These are phyloP conservation scores for Mycalesis mineus DNA, from an alignment of 2,888 invertebrate genomes.

Conservation along the genomic window DNA sequence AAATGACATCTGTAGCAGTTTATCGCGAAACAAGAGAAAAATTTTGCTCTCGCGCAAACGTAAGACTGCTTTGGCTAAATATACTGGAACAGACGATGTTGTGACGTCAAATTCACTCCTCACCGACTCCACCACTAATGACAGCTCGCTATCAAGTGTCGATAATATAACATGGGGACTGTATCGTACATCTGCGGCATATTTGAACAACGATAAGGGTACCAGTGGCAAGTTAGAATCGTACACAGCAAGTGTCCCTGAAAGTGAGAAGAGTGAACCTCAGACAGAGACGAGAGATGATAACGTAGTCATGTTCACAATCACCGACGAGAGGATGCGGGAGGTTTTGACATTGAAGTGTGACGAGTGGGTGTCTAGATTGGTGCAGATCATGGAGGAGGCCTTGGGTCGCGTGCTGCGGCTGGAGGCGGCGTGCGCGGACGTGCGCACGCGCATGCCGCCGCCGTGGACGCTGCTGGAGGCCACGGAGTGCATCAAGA, in stretches of 20 bases:
- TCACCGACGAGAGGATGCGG: conserved; percentile 47
- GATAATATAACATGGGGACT: not conserved
- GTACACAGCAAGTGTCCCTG: not conserved
- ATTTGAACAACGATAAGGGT: not conserved
- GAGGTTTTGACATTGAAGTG: conserved; percentile 46
- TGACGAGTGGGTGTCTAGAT: conserved; percentile 64
- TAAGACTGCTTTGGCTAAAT: not conserved
- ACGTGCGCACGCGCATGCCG: conserved; percentile 35
- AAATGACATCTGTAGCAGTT: not conserved
- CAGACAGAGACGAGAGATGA: conserved; percentile 5
- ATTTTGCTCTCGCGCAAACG: not conserved
- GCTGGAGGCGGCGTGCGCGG: conserved; percentile 37
- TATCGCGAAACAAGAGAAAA: not conserved
- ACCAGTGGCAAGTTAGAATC: not conserved
- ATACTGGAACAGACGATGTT: not conserved
- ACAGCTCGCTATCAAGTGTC: not conserved
- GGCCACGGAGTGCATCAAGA: conserved; percentile 51
- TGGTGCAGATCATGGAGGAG: conserved; percentile 67
- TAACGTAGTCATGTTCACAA: conserved; percentile 46
- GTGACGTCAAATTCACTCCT: not conserved
- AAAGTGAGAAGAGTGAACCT: not conserved
- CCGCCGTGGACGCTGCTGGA: conserved; percentile 61
- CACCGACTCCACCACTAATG: not conserved
- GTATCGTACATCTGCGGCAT: not conserved
- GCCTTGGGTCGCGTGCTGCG: conserved; percentile 51